Evolutionary conservation across 92 coral and sea anemone genomes (phyloP).

Genomic region (Epizoanthus illoricatus): DNA sequence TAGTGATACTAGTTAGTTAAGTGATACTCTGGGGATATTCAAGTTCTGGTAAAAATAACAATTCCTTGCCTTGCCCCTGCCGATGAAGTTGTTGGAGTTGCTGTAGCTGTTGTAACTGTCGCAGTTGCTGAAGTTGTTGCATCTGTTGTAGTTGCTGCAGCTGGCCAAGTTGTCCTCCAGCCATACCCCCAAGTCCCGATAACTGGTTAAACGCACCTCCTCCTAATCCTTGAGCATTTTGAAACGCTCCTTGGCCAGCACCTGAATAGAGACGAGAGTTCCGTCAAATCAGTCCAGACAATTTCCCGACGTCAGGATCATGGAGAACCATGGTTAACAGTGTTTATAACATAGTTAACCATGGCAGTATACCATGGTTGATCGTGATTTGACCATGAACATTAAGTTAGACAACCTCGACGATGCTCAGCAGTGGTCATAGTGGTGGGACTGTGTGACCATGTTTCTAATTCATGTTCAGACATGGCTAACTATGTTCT

Average conservation of each 20-base stretch:
- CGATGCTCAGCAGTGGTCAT: too few species aligned
- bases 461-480: too few species aligned
- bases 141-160: constrained; percentile 44
- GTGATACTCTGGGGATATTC: too few species aligned
- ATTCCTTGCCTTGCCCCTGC: constrained; percentile 7
- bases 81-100: constrained; percentile 14
- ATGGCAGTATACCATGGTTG: too few species aligned
- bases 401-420: too few species aligned
- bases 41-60: background rate
- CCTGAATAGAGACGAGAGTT: background rate
- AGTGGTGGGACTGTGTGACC: too few species aligned
- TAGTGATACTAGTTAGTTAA: too few species aligned
- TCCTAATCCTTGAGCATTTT: constrained; percentile 40
- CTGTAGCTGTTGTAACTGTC: constrained; percentile 16
- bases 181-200: constrained; percentile 24
- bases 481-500: too few species aligned
- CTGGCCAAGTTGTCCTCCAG: constrained; percentile 35
- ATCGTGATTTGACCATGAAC: too few species aligned
- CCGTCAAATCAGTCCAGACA: background rate
- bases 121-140: constrained; percentile 38
- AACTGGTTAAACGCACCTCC: constrained; percentile 43
- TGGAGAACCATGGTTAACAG: too few species aligned
- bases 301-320: too few species aligned
- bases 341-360: too few species aligned
- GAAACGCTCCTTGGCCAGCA: constrained; percentile 30